Percentiles rank a stretch among this genome's conserved stretches.
phyloP scores from a whole-genome alignment of 2,797 vertebrate genomes.

The Cyprinodon diabolis region DNA sequence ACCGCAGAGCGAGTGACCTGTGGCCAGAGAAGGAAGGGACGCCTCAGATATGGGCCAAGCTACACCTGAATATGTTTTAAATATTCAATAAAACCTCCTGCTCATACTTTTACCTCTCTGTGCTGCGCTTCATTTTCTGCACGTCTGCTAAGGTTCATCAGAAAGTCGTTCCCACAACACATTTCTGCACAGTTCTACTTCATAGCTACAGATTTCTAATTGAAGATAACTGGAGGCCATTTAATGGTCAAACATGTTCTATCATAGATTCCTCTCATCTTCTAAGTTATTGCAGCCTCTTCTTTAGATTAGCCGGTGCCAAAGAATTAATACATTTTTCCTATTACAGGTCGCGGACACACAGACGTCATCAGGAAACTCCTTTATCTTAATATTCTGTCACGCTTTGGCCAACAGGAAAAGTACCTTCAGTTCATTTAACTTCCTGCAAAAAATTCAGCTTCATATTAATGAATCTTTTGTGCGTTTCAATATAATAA shows the following conservation, averaged over 20 bases:
- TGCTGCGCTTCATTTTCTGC: conserved; percentile 42
- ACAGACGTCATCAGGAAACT: conserved; percentile 41
- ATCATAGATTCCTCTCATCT: conserved; percentile 64
- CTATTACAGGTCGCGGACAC: conserved; percentile 55
- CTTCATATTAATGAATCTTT: background rate
- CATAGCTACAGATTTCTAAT: conserved; percentile 45
- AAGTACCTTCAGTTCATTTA: conserved; percentile 10
- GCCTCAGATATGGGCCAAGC: conserved; percentile 26
- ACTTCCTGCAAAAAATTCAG: background rate
- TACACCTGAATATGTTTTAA: conserved; percentile 44
- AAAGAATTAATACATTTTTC: conserved; percentile 54
- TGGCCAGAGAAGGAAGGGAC: conserved; percentile 38
- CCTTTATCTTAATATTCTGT: conserved; percentile 48
- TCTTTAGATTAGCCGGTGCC: conserved; percentile 54
- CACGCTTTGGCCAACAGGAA: conserved; percentile 36
- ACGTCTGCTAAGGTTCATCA: conserved; percentile 46
- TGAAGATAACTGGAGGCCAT: conserved; percentile 56
- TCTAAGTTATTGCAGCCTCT: conserved; percentile 56
- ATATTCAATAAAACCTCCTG: conserved; percentile 51
- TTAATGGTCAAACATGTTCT: conserved; percentile 59
- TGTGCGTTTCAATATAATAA: background rate
- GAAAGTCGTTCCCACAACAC: conserved; percentile 33
- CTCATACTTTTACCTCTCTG: conserved; percentile 35
- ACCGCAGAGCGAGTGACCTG: conserved; percentile 75
- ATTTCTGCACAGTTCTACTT: conserved; percentile 38